Percentiles rank a stretch among this genome's conserved stretches.
phyloP scores from a whole-genome alignment of 2,113 vertebrate genomes.

The Chunga burmeisteri region DNA sequence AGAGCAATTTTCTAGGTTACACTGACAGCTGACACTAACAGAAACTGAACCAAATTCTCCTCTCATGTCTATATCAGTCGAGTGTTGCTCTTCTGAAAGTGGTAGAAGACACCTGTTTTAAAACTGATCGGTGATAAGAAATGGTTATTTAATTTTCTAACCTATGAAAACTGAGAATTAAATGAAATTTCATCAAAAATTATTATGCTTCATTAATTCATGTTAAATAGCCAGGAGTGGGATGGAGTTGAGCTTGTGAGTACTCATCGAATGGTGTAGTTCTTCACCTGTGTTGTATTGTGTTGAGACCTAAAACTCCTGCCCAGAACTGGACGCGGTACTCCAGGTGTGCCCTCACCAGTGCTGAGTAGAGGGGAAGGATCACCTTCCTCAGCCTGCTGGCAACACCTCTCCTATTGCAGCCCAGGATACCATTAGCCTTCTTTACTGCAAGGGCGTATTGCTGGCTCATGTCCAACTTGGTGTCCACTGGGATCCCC shows the following conservation, averaged over 20 bases:
- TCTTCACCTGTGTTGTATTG: not conserved
- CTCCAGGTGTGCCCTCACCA: not conserved
- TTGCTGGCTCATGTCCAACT: not conserved
- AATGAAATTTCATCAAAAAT: not conserved
- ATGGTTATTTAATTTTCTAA: not conserved
- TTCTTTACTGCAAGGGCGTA: not conserved
- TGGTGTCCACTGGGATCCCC: not conserved
- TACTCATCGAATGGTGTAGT: not conserved
- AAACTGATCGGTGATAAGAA: not conserved
- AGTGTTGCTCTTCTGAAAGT: not conserved
- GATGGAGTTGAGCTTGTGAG: not conserved
- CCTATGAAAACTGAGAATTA: not conserved
- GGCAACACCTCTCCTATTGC: not conserved
- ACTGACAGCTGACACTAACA: not conserved
- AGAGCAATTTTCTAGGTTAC: not conserved
- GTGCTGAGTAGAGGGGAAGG: not conserved
- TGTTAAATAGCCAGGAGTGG: not conserved
- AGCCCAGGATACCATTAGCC: not conserved
- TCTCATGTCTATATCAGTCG: not conserved
- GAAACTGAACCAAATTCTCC: not conserved
- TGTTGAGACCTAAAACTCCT: not conserved
- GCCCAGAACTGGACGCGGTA: not conserved
- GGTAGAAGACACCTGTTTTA: not conserved
- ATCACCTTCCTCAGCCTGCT: not conserved
- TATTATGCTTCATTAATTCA: not conserved